Evolutionary conservation across 2,888 invertebrate species (phyloP).

Genomic region (Ectropis crepuscularia): DNA sequence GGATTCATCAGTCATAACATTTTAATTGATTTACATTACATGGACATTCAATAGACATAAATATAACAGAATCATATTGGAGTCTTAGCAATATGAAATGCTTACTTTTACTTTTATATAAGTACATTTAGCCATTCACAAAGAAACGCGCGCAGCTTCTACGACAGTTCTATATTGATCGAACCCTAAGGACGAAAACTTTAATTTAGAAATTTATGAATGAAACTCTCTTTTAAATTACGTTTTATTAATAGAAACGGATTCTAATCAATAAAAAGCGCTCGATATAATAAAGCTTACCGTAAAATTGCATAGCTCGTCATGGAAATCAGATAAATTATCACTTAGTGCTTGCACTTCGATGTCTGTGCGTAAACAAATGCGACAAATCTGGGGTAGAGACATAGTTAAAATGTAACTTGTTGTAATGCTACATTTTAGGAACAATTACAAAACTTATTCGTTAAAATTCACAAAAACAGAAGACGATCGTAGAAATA

Average conservation of each 20-base stretch:
- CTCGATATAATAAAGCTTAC: constrained; percentile 22
- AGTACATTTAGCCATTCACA: neutral
- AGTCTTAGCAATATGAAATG: too few relatives aligned
- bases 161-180: constrained; percentile 27
- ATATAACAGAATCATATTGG: too few relatives aligned
- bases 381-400: constrained; percentile 26
- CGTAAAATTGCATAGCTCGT: constrained; percentile 32
- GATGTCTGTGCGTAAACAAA: constrained; percentile 33
- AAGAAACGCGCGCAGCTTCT: constrained; percentile 9
- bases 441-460: too few relatives aligned
- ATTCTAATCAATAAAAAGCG: neutral
- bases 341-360: constrained; percentile 24
- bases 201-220: constrained; percentile 8
- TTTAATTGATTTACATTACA: too few relatives aligned
- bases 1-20: too few relatives aligned
- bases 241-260: neutral
- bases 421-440: too few relatives aligned
- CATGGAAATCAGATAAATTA: constrained; percentile 24
- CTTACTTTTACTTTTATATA: neutral
- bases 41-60: too few relatives aligned
- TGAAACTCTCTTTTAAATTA: constrained; percentile 1
- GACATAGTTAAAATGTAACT: constrained; percentile 18
- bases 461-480: too few relatives aligned
- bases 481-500: too few relatives aligned
- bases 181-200: neutral